phyloP scores from a whole-genome alignment of 2,888 invertebrate species.

The Adelphocoris suturalis region DNA sequence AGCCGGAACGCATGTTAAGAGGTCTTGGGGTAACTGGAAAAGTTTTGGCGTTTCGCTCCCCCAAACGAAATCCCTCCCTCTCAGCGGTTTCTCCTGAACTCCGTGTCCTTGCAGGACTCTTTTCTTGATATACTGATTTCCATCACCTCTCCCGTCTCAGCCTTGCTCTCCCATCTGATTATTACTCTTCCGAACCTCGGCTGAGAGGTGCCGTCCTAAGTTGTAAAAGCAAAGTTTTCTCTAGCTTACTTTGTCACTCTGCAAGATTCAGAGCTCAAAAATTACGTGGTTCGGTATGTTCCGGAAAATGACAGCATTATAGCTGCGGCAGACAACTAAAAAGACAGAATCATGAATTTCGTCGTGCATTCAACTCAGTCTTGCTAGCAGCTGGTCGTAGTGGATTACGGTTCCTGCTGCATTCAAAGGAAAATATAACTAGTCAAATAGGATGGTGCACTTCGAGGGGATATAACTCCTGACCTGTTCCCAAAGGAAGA shows the following conservation, averaged over 20 bases:
- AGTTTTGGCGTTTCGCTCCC: conserved; percentile 46
- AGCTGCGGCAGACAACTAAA: too few species aligned
- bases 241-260: conserved; percentile 53
- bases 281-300: conserved; percentile 33
- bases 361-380: too few species aligned
- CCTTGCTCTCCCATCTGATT: conserved; percentile 41
- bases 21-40: conserved; percentile 64
- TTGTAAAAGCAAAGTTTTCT: conserved; percentile 66
- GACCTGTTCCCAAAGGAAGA: too few species aligned
- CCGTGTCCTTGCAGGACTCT: conserved; percentile 14
- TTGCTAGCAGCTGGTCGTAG: too few species aligned
- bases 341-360: too few species aligned
- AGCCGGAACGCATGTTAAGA: conserved; percentile 68
- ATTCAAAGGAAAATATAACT: too few species aligned
- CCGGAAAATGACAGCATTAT: neutral
- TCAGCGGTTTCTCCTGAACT: neutral
- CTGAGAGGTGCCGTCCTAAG: conserved; percentile 41
- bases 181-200: conserved; percentile 11
- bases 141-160: conserved; percentile 49
- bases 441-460: too few species aligned
- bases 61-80: conserved; percentile 19
- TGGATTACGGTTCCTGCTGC: too few species aligned
- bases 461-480: too few species aligned
- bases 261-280: neutral
- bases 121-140: conserved; percentile 70